These are phyloP conservation scores for Astyanax mexicanus DNA, from an alignment of 2,797 vertebrate genomes.

Conservation along the genomic window DNA sequence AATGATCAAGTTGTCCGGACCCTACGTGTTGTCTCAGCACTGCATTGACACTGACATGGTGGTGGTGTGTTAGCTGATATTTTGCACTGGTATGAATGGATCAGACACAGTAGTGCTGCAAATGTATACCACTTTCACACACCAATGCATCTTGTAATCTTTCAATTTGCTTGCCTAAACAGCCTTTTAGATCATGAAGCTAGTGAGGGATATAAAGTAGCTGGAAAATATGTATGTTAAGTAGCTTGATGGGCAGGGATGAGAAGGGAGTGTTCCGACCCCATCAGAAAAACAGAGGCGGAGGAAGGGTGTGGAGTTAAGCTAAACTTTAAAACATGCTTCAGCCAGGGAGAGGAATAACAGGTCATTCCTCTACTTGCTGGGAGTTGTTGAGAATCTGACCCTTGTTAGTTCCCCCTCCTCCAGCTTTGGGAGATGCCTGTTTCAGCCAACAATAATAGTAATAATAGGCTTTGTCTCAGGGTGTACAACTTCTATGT, in stretches of 20 bases:
- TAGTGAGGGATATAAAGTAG: too few relatives aligned
- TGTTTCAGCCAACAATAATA: constrained; percentile 57
- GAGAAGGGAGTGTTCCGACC: constrained; percentile 10
- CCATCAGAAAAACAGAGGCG: constrained; percentile 2
- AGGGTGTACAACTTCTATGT: constrained; percentile 36
- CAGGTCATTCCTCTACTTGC: constrained; percentile 28
- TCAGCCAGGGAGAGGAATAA: constrained; percentile 51
- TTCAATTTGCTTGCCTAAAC: too few relatives aligned
- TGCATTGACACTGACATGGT: too few relatives aligned
- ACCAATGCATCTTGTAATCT: too few relatives aligned
- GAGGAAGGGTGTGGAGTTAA: constrained; percentile 31
- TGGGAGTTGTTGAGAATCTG: constrained; percentile 56
- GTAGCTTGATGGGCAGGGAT: constrained; percentile 16
- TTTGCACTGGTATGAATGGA: too few relatives aligned
- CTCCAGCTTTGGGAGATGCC: constrained; percentile 48
- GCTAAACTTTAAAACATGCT: constrained; percentile 36
- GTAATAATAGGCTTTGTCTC: constrained; percentile 50
- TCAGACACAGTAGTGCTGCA: too few relatives aligned
- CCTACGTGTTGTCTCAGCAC: too few relatives aligned
- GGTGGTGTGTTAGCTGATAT: too few relatives aligned
- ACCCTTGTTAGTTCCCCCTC: constrained; percentile 43
- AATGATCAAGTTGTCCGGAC: too few relatives aligned
- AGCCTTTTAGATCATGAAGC: too few relatives aligned
- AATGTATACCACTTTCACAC: too few relatives aligned
- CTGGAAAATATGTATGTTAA: too few relatives aligned